Percentiles rank a stretch among this genome's conserved stretches.
These are phyloP conservation scores for Apodemus speciosus DNA, from an alignment of 2,113 vertebrate genomes.

Conservation along the genomic window DNA sequence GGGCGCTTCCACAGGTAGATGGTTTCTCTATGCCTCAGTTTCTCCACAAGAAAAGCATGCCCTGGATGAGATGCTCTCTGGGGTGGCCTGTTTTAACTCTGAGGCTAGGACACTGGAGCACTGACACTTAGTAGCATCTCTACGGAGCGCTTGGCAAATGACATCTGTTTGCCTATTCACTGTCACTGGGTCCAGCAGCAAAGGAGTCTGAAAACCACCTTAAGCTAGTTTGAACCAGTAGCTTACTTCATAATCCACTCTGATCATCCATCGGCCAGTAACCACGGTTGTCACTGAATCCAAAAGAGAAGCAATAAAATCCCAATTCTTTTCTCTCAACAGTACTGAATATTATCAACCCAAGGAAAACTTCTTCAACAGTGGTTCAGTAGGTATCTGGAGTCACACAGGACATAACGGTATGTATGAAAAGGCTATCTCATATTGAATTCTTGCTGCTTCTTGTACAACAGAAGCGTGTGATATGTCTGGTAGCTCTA, in stretches of 20 bases:
- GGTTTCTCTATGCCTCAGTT: neutral
- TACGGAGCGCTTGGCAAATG: neutral
- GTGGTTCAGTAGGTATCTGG: neutral
- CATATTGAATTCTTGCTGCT: neutral
- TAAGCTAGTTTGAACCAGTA: neutral
- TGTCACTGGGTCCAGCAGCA: neutral
- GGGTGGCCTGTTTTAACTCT: neutral
- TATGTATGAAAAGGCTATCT: neutral
- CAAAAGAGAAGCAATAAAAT: neutral
- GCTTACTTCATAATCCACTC: neutral
- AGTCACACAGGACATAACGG: neutral
- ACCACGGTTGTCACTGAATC: neutral
- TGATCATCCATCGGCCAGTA: neutral
- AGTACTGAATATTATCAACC: neutral
- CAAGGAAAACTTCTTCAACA: neutral
- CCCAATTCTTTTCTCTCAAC: neutral
- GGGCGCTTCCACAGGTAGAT: neutral
- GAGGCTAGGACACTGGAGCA: no score
- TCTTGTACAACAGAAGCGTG: neutral
- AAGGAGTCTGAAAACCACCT: neutral
- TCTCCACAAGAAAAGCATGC: neutral
- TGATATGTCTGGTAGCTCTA: neutral
- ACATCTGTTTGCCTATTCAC: neutral
- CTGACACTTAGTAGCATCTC: fast-evolving
- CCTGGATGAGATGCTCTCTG: neutral